phyloP scores from a whole-genome alignment of 1,140 invertebrate species.

The Carcinoscorpius rotundicauda region DNA sequence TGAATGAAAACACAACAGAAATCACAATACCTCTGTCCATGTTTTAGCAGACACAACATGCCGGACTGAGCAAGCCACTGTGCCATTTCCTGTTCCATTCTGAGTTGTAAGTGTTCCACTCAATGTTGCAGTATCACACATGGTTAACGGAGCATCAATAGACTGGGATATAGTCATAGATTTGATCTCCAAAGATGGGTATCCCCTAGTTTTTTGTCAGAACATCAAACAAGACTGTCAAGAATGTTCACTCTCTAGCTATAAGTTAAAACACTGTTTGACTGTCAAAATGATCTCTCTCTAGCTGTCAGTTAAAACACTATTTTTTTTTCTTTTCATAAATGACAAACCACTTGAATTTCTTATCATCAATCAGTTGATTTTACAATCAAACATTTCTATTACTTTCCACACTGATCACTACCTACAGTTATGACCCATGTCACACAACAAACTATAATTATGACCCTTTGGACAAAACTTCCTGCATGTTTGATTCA shows the following conservation, averaged over 20 bases:
- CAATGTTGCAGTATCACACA: conserved; percentile 59
- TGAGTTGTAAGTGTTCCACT: conserved; percentile 55
- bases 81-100: conserved; percentile 70
- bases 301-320: neutral
- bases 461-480: too few species aligned
- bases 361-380: too few species aligned
- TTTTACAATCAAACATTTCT: too few species aligned
- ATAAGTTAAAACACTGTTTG: neutral
- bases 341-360: too few species aligned
- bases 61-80: conserved; percentile 56
- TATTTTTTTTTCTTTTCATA: conserved; percentile 2
- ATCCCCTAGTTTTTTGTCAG: too few species aligned
- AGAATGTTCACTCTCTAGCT: neutral
- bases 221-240: too few species aligned
- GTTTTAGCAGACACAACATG: conserved; percentile 62
- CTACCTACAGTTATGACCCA: too few species aligned
- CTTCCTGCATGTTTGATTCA: too few species aligned
- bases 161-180: conserved; percentile 84
- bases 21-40: conserved; percentile 54
- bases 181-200: conserved; percentile 68
- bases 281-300: neutral
- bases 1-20: too few species aligned
- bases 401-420: too few species aligned
- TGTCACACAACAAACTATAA: too few species aligned
- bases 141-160: conserved; percentile 79